These are phyloP conservation scores for Rhynchonycteris naso DNA, from an alignment of 2,797 vertebrate genomes.

Conservation along the genomic window DNA sequence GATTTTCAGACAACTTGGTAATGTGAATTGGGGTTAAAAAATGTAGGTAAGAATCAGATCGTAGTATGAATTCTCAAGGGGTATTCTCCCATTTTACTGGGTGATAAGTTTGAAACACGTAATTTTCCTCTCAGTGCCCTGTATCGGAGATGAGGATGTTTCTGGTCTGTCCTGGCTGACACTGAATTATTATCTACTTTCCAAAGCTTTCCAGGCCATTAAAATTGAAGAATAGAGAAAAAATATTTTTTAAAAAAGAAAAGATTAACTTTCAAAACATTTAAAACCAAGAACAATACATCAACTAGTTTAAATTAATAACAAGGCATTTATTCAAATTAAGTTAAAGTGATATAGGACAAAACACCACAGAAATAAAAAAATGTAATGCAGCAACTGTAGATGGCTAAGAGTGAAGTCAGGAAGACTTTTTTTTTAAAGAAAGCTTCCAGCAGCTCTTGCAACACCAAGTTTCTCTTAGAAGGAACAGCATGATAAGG, in stretches of 20 bases:
- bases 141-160: not conserved
- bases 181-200: not conserved
- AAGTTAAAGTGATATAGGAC: not conserved
- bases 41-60: not conserved
- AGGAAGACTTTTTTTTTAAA: not conserved
- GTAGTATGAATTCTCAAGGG: not conserved
- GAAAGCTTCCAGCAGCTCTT: not conserved
- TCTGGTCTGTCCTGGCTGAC: not conserved
- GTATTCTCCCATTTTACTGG: not conserved
- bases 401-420: not conserved
- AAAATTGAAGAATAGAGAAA: not conserved
- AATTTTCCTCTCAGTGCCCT: not conserved
- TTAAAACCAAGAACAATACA: not conserved
- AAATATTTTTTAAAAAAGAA: not conserved
- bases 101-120: not conserved
- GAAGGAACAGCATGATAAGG: not conserved
- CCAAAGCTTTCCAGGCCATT: not conserved
- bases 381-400: not conserved
- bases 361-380: not conserved
- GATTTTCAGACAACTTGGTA: not conserved
- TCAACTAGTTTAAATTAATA: not conserved
- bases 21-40: not conserved
- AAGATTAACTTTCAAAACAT: not conserved
- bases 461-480: not conserved
- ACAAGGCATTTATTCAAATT: constrained; percentile 3